Base-by-base conservation (phyloP, 1,140 invertebrate genomes). In the Pygmarrhopalites habei region DNA sequence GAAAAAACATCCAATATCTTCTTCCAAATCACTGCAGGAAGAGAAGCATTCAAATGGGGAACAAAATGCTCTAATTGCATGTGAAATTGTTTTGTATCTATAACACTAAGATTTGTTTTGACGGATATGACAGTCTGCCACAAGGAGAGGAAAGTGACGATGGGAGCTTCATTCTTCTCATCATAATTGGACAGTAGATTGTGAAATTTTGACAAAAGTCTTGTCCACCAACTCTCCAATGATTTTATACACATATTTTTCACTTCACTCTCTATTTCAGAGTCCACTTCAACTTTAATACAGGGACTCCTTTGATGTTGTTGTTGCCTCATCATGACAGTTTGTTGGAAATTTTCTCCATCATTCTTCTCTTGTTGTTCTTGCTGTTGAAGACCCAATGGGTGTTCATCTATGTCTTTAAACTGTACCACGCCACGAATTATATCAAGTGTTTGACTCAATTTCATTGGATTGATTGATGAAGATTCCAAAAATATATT, bases 71-170 rank as follows among this genome's bases (percentile, higher is more conserved):
- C 87, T 61, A 92, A 76, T 71, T 91, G 84, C 21, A 86, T 85
- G 75, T 92, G 92, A 74, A 91, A 93, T 3, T 89, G 85, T 72
- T 91, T 89, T 2, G 89, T 92, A 73, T 92, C 89, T 60, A 90
- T 85, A 14, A 92, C 85, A 23, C 88, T 91, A 25, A 93, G 79
- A 79, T 92, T 92, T 15, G 89, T 88, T 76, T 90, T 90, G 0
- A 92, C 88, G 47, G 88, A 91, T 72, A 93, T 92, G n/a, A 90
- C 89, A 64, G 87, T 87, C 73, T 91, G 88, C 89, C 90, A 92
- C 12, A 92, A 76, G 58, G 86, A 83, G 46, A 92, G 79, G 73
- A 92, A 92, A 25, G 88, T 89, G 39, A 91, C 79, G 49, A 90
- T 82, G 82, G 72, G 83, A 60, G 81, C 77, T 69, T 82, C 80